Percentiles rank a stretch among this genome's conserved stretches.
Conservation (phyloP, 2,113 vertebrate genomes). For the Heterocephalus glaber region DNA sequence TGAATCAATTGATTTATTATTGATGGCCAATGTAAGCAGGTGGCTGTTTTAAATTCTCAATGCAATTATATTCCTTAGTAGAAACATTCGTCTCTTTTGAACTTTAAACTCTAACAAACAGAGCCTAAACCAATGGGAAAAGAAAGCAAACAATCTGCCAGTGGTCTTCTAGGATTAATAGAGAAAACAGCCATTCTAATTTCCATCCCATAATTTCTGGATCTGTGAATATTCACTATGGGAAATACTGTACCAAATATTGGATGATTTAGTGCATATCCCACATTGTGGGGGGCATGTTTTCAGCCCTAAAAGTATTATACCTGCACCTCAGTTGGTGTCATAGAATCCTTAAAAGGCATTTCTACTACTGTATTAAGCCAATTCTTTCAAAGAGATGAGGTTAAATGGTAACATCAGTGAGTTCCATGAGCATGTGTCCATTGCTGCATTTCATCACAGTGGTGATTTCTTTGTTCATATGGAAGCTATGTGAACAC, state of each 20-base stretch:
- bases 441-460: neutral
- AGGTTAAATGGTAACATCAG: neutral
- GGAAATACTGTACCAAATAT: neutral
- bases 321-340: neutral
- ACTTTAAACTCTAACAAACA: constrained; percentile 5
- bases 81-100: neutral
- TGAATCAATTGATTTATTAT: neutral
- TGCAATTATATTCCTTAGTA: neutral
- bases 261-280: neutral
- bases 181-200: neutral
- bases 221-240: neutral
- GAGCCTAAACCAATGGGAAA: neutral
- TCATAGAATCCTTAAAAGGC: neutral
- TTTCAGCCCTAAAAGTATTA: neutral
- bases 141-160: neutral
- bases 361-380: neutral
- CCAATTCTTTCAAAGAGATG: neutral
- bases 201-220: neutral
- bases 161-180: neutral
- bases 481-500: neutral
- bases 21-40: neutral
- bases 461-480: neutral
- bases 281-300: neutral
- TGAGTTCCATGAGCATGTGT: neutral
- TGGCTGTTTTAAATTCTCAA: neutral